Evolutionary conservation across 2,113 vertebrate species (phyloP).

Genomic region (Ammodramus savannarum): DNA sequence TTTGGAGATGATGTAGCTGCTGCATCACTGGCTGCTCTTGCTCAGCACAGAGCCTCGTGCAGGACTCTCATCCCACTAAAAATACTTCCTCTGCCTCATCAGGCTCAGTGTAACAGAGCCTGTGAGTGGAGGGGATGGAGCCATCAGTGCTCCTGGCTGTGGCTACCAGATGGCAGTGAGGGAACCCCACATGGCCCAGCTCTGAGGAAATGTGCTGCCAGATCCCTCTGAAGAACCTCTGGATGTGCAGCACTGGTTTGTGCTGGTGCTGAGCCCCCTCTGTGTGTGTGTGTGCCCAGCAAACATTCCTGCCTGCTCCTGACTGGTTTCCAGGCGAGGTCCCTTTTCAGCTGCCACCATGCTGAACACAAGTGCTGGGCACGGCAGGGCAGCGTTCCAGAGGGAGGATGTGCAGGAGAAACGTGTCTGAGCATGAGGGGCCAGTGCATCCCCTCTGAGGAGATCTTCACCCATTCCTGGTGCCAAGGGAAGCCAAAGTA

Average conservation of each 20-base stretch:
- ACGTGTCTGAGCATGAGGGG: fast-evolving
- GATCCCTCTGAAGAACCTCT: background rate
- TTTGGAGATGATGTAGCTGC: background rate
- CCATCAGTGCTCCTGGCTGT: background rate
- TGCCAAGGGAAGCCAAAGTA: background rate
- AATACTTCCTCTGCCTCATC: background rate
- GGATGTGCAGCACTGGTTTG: fast-evolving
- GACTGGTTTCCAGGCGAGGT: background rate
- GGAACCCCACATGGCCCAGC: fast-evolving
- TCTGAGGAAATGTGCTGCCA: background rate
- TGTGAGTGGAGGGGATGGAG: background rate
- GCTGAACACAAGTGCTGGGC: fast-evolving
- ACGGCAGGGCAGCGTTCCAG: background rate
- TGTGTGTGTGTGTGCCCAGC: background rate
- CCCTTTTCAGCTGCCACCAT: background rate
- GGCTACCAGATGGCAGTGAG: fast-evolving
- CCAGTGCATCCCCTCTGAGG: fast-evolving
- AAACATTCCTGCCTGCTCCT: background rate
- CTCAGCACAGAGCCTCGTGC: background rate
- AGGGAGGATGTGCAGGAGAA: background rate
- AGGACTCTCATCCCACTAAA: background rate
- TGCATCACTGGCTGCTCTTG: background rate
- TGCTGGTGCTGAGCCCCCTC: background rate
- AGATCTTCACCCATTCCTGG: background rate
- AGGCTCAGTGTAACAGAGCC: fast-evolving